Evolutionary conservation across 1,140 invertebrate genomes (phyloP).

Genomic region (Asobara japonica): DNA sequence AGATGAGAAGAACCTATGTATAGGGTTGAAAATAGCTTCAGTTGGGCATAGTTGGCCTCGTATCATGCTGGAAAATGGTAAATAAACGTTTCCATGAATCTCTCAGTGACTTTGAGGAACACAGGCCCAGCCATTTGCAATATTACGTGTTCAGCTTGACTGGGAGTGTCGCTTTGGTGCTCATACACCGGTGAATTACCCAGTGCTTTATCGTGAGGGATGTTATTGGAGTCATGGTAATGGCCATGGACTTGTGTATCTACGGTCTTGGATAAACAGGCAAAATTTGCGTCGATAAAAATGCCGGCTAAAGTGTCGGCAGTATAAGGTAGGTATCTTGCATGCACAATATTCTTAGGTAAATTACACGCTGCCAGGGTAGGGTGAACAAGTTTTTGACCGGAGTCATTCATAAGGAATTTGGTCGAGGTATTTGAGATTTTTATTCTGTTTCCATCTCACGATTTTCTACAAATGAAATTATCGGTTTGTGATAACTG

Average conservation of each 20-base stretch:
- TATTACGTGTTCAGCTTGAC: slow-evolving; percentile 9
- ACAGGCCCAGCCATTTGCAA: not conserved
- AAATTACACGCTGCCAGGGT: too few relatives aligned
- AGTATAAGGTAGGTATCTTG: not conserved
- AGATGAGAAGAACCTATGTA: not conserved
- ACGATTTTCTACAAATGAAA: too few relatives aligned
- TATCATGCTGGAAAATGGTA: slow-evolving; percentile 1
- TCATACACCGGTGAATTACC: slow-evolving; percentile 36
- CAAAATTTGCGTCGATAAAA: slow-evolving; percentile 31
- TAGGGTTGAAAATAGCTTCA: not conserved
- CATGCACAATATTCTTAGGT: too few relatives aligned
- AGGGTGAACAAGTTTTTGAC: too few relatives aligned
- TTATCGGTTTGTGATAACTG: too few relatives aligned
- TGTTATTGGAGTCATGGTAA: slow-evolving; percentile 52
- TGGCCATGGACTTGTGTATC: slow-evolving; percentile 44
- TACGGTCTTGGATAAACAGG: too few relatives aligned
- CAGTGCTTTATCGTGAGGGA: slow-evolving; percentile 50
- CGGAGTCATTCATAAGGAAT: too few relatives aligned
- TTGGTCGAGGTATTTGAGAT: too few relatives aligned
- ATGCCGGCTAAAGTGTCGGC: not conserved
- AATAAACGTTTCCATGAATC: slow-evolving; percentile 21
- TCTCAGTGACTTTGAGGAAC: slow-evolving; percentile 11
- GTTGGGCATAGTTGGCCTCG: not conserved
- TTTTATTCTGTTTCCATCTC: too few relatives aligned
- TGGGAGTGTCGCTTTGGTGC: slow-evolving; percentile 36